Conservation (phyloP, 2,888 invertebrate genomes). For the Apoda limacodes region DNA sequence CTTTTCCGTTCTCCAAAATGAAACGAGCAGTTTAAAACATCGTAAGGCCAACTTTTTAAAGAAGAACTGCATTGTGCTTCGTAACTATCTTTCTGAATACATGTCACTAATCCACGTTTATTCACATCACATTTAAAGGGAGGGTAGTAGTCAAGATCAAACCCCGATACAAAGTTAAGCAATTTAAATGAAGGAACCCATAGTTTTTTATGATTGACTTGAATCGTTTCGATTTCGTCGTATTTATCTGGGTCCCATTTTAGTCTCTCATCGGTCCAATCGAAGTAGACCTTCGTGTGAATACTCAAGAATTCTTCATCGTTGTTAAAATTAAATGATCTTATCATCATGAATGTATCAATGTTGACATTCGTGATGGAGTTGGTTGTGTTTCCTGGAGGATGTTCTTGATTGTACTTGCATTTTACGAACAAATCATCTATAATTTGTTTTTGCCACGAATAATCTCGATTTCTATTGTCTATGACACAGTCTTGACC, state of each 20-base stretch:
- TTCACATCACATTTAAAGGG: conserved; percentile 19
- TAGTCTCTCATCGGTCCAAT: conserved; percentile 23
- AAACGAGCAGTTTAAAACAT: conserved; percentile 26
- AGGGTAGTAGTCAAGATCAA: conserved; percentile 8
- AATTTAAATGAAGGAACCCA: conserved; percentile 23
- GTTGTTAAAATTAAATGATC: conserved; percentile 25
- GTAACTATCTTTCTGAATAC: conserved; percentile 10
- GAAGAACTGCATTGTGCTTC: conserved; percentile 22
- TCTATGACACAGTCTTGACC: conserved; percentile 8
- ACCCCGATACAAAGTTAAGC: conserved; percentile 18
- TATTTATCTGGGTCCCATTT: conserved; percentile 23
- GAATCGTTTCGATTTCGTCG: conserved; percentile 12
- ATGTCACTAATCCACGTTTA: conserved; percentile 19
- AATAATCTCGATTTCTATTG: conserved; percentile 1
- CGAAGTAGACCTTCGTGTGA: conserved; percentile 17
- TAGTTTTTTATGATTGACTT: conserved; percentile 7
- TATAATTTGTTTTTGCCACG: conserved; percentile 8
- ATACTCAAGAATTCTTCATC: conserved; percentile 23
- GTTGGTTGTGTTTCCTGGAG: conserved; percentile 3
- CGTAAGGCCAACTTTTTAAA: conserved; percentile 31
- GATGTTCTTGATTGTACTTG: background rate
- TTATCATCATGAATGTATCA: conserved; percentile 23
- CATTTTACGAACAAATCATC: conserved; percentile 1
- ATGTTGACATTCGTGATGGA: conserved; percentile 14
- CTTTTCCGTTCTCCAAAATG: conserved; percentile 15